Conservation (phyloP, 1,140 invertebrate genomes). For the Orchestia grillus region DNA sequence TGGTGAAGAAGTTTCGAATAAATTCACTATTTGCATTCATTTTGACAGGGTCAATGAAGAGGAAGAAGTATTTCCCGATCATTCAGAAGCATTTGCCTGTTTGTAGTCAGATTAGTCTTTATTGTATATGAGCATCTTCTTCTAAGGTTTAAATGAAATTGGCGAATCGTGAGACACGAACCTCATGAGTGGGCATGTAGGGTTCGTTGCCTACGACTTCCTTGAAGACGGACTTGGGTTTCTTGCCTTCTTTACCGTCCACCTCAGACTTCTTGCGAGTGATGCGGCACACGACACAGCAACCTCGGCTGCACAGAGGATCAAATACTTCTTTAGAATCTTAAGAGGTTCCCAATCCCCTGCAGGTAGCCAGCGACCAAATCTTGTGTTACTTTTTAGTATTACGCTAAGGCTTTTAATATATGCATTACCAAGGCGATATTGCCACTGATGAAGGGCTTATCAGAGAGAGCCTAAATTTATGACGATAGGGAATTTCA, state of each 20-base stretch:
- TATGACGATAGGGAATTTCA: neutral
- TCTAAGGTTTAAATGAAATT: neutral
- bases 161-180: neutral
- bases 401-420: neutral
- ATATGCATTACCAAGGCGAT: neutral
- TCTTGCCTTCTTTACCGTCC: constrained; percentile 54
- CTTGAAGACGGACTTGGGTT: constrained; percentile 58
- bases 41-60: too few relatives aligned
- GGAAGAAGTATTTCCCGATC: too few relatives aligned
- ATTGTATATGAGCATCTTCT: too few relatives aligned
- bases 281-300: constrained; percentile 69
- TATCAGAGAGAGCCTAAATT: neutral
- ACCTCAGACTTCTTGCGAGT: constrained; percentile 64
- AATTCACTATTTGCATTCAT: too few relatives aligned
- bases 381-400: neutral
- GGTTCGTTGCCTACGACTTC: constrained; percentile 69
- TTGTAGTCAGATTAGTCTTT: too few relatives aligned
- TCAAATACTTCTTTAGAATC: neutral
- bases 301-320: constrained; percentile 63
- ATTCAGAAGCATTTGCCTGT: too few relatives aligned
- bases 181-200: constrained; percentile 70
- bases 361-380: neutral
- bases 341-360: neutral
- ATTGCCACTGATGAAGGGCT: neutral
- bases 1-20: too few relatives aligned